A percentile compares a stretch with the other conserved stretches of the same genome.
phyloP scores from a whole-genome alignment of 2,797 vertebrate genomes.

The Hoplostethus mediterraneus region DNA sequence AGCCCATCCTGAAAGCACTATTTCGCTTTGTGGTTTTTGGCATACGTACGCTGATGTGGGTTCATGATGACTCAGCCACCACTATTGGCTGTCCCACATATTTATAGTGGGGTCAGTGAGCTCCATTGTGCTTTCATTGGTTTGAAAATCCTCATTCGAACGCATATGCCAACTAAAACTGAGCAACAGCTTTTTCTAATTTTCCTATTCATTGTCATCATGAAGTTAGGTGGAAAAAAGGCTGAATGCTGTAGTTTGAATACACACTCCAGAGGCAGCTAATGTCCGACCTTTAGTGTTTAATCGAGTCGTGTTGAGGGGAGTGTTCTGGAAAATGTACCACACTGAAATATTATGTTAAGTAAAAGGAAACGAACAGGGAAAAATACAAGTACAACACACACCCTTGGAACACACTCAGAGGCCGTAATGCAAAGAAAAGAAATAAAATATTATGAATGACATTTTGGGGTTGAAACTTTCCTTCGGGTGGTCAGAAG shows the following conservation, averaged over 20 bases:
- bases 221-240: too few relatives aligned
- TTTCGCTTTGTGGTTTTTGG: not conserved
- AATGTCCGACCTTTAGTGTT: not conserved
- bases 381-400: too few relatives aligned
- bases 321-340: not conserved
- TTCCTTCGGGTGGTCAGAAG: not conserved
- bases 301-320: not conserved
- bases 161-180: not conserved
- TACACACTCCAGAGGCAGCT: too few relatives aligned
- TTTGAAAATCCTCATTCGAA: not conserved
- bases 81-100: not conserved
- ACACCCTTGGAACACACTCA: too few relatives aligned
- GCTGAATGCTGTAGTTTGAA: too few relatives aligned
- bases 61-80: not conserved
- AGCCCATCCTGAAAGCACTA: not conserved
- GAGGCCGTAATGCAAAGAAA: not conserved
- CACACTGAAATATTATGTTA: too few relatives aligned
- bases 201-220: too few relatives aligned
- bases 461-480: not conserved
- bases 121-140: not conserved
- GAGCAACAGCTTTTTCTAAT: not conserved
- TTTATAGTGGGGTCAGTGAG: not conserved
- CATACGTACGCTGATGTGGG: not conserved
- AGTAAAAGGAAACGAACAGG: too few relatives aligned
- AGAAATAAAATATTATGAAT: too few relatives aligned